These are phyloP conservation scores for Cephalotes varians DNA, from an alignment of 2,888 invertebrate species.

Conservation along the genomic window DNA sequence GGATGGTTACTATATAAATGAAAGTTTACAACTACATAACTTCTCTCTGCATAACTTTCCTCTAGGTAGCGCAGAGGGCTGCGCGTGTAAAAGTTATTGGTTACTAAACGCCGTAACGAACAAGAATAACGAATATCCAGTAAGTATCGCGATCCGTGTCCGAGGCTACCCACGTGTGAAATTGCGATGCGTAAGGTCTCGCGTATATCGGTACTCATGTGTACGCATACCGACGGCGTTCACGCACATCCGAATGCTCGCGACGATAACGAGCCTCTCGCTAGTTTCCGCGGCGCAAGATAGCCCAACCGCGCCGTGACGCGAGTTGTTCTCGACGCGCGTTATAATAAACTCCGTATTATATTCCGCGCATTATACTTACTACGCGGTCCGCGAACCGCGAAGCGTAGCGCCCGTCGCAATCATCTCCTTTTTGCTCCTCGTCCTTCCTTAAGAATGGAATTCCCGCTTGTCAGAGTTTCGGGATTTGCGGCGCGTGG, in stretches of 20 bases:
- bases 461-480: background rate
- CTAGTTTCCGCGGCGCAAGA: constrained; percentile 63
- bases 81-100: constrained; percentile 43
- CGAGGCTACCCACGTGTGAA: constrained; percentile 60
- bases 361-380: constrained; percentile 72
- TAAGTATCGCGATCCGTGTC: constrained; percentile 36
- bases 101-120: constrained; percentile 59
- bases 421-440: constrained; percentile 26
- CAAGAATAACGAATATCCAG: constrained; percentile 66
- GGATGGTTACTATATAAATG: constrained; percentile 22
- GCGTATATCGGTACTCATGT: background rate
- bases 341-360: constrained; percentile 81
- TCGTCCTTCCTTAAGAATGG: background rate
- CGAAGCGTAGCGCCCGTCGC: constrained; percentile 40
- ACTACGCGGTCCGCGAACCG: constrained; percentile 33
- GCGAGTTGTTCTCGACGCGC: constrained; percentile 34
- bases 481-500: constrained; percentile 14
- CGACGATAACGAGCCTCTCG: constrained; percentile 73
- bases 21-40: constrained; percentile 55
- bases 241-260: constrained; percentile 49
- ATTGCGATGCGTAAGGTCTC: constrained; percentile 60
- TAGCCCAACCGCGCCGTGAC: constrained; percentile 40
- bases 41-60: constrained; percentile 24
- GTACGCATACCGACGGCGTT: background rate
- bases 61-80: constrained; percentile 7